phyloP scores from a whole-genome alignment of 2,113 vertebrate species.

The Xiphophorus couchianus region DNA sequence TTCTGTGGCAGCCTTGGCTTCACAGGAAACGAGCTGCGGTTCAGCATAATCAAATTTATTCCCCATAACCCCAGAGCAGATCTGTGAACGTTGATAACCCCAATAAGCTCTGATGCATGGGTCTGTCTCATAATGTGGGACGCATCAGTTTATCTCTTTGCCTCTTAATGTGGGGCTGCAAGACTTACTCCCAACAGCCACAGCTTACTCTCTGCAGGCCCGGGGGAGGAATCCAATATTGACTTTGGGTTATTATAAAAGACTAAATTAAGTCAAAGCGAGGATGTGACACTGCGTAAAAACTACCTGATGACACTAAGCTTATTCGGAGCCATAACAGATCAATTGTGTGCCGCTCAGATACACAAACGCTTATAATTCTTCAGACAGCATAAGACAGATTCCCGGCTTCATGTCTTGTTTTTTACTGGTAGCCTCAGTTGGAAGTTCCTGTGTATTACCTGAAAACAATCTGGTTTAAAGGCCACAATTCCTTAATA shows the following conservation, averaged over 20 bases:
- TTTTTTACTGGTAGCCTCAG: not conserved
- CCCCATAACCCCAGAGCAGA: conserved; percentile 44
- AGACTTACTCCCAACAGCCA: conserved; percentile 21
- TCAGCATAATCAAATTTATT: conserved; percentile 45
- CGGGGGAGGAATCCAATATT: conserved; percentile 46
- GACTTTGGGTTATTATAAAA: conserved; percentile 42
- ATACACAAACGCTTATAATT: conserved; percentile 18
- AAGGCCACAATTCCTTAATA: too few species aligned
- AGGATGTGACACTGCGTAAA: conserved; percentile 41
- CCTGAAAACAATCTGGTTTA: too few species aligned
- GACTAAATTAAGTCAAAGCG: conserved; percentile 46
- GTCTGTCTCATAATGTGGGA: conserved; percentile 42
- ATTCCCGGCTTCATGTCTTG: conserved; percentile 1
- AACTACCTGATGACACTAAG: conserved; percentile 30
- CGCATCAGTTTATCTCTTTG: conserved; percentile 43
- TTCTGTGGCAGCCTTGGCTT: conserved; percentile 29
- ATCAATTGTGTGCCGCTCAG: conserved; percentile 35
- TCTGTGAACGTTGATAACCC: conserved; percentile 46
- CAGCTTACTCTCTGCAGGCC: conserved; percentile 30
- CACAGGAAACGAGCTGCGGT: conserved; percentile 45
- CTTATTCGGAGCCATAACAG: conserved; percentile 26
- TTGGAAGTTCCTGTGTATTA: not conserved
- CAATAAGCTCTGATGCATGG: conserved; percentile 53
- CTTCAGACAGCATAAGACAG: conserved; percentile 6
- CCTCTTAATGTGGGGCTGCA: conserved; percentile 46